phyloP scores from a whole-genome alignment of 2,888 invertebrate genomes.

The Tuta absoluta region DNA sequence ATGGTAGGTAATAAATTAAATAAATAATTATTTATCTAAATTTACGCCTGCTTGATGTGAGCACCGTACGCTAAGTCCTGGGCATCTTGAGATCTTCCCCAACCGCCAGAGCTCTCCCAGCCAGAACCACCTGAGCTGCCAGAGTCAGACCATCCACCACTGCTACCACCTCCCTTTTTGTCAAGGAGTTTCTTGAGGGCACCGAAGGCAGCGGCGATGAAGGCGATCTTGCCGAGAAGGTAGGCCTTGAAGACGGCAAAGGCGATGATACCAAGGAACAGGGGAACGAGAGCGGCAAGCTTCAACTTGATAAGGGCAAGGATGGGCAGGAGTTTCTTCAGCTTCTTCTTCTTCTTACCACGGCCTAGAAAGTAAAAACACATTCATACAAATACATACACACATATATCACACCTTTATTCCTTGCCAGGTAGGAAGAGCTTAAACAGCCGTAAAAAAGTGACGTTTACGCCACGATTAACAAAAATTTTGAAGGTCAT shows the following conservation, averaged over 20 bases:
- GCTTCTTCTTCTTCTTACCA: constrained; percentile 90
- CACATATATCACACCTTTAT: too few relatives aligned
- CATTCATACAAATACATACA: too few relatives aligned
- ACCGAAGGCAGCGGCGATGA: constrained; percentile 88
- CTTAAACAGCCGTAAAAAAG: too few relatives aligned
- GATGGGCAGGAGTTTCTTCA: constrained; percentile 88
- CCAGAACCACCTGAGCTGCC: constrained; percentile 82
- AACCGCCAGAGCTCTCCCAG: constrained; percentile 80
- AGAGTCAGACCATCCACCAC: constrained; percentile 86
- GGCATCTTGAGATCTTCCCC: constrained; percentile 84
- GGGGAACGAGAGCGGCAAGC: constrained; percentile 86
- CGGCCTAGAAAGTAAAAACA: constrained; percentile 78
- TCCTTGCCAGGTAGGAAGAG: too few relatives aligned
- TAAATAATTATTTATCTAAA: constrained; percentile 31
- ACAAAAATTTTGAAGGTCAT: too few relatives aligned
- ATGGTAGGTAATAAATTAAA: constrained; percentile 28
- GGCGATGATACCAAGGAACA: constrained; percentile 88
- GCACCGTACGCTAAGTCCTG: constrained; percentile 87
- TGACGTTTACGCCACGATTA: too few relatives aligned
- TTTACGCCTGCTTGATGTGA: constrained; percentile 73
- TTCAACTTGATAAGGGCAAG: constrained; percentile 90
- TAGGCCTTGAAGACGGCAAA: constrained; percentile 92
- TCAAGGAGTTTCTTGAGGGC: constrained; percentile 85
- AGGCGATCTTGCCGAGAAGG: constrained; percentile 90
- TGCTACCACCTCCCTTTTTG: constrained; percentile 86